These are phyloP conservation scores for Psittacula cyanocephala DNA, from an alignment of 2,113 vertebrate species.

Conservation along the genomic window DNA sequence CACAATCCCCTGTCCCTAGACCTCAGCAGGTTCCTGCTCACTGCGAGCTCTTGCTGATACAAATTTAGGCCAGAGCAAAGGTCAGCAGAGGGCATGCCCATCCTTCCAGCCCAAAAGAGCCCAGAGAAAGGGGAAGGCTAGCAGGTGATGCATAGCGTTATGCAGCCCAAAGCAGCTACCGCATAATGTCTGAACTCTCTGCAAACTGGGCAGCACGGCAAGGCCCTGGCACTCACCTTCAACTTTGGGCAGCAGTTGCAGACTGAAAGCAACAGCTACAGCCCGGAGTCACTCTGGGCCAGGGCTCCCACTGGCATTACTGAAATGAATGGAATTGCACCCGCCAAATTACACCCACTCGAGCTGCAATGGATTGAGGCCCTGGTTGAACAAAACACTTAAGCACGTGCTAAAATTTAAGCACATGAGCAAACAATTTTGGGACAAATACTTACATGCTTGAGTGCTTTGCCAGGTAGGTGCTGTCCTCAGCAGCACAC, in stretches of 20 bases:
- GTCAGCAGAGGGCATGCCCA: neutral
- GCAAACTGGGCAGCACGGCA: accelerated
- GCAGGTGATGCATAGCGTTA: neutral
- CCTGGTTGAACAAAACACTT: constrained; percentile 40
- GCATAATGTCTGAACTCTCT: neutral
- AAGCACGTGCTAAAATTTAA: constrained; percentile 47
- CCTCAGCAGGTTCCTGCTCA: neutral
- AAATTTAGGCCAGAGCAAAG: neutral
- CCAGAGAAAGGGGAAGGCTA: neutral
- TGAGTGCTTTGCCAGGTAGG: constrained; percentile 28
- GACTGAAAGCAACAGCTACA: neutral
- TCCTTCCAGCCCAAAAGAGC: neutral
- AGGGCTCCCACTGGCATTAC: neutral
- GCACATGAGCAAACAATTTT: constrained; percentile 43
- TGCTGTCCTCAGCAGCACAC: constrained; percentile 15
- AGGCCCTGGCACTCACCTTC: neutral
- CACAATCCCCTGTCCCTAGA: neutral
- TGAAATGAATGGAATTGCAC: constrained; percentile 47
- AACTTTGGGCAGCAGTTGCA: neutral
- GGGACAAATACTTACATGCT: constrained; percentile 25
- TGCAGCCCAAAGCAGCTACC: neutral
- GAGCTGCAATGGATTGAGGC: neutral
- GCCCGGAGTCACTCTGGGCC: neutral
- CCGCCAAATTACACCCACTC: neutral
- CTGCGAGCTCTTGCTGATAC: neutral